These are phyloP conservation scores for Anolis carolinensis DNA, from an alignment of 2,113 vertebrate species.

Conservation along the genomic window DNA sequence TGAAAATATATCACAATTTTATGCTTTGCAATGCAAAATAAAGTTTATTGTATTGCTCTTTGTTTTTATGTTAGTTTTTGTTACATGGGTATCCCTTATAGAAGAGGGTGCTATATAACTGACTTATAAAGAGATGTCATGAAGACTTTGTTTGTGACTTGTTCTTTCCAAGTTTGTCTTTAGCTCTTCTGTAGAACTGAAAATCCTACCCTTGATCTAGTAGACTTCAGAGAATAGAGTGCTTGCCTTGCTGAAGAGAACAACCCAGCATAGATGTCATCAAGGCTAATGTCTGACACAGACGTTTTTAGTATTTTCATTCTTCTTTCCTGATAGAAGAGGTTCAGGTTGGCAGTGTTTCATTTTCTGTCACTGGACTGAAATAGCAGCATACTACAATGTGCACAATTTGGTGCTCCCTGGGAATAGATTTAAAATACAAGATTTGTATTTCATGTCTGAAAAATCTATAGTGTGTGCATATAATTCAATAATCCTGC, in stretches of 20 bases:
- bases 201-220: not conserved
- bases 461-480: constrained; percentile 11
- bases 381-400: not conserved
- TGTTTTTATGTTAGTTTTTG: too few relatives aligned
- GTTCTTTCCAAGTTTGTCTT: not conserved
- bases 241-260: not conserved
- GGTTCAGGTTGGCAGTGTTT: not conserved
- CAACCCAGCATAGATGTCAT: not conserved
- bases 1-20: too few relatives aligned
- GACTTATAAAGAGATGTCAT: too few relatives aligned
- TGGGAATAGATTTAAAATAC: constrained; percentile 16
- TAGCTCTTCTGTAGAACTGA: not conserved
- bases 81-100: too few relatives aligned
- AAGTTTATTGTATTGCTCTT: too few relatives aligned
- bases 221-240: not conserved
- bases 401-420: not conserved
- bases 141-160: too few relatives aligned
- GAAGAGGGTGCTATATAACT: too few relatives aligned
- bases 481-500: constrained; percentile 27
- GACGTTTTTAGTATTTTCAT: not conserved
- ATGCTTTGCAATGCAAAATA: too few relatives aligned
- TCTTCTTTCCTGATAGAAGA: constrained; percentile 6
- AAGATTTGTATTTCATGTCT: constrained; percentile 20
- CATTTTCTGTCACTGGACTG: not conserved
- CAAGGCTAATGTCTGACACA: not conserved